Evolutionary conservation across 2,888 invertebrate species (phyloP).

Genomic region (Nomada flava): DNA sequence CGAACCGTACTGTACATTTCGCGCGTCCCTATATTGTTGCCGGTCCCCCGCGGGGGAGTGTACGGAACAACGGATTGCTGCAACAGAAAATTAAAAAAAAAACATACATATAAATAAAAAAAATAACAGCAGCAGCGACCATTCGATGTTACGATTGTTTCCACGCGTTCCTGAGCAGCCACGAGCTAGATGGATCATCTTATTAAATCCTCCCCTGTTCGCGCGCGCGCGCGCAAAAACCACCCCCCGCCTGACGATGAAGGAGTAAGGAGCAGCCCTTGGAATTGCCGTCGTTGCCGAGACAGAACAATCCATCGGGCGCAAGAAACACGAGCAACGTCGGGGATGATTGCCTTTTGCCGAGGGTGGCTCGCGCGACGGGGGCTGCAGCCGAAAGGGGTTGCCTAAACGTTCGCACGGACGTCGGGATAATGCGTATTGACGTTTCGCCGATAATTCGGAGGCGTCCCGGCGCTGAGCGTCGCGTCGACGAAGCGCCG

Average conservation of each 20-base stretch:
- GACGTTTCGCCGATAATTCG: constrained; percentile 82
- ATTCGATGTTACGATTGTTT: too few species aligned
- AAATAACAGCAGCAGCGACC: neutral
- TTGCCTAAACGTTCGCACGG: constrained; percentile 54
- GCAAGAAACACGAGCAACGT: neutral
- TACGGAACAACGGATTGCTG: neutral
- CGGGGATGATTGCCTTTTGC: constrained; percentile 22
- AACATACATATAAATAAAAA: neutral
- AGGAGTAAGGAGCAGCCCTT: too few species aligned
- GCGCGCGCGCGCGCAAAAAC: too few species aligned
- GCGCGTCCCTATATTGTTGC: constrained; percentile 16
- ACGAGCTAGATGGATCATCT: too few species aligned
- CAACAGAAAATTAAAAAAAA: neutral
- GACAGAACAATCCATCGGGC: neutral
- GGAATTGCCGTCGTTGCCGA: neutral
- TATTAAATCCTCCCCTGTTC: too few species aligned
- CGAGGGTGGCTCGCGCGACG: neutral
- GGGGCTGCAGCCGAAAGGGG: constrained; percentile 18
- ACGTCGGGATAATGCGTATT: constrained; percentile 70
- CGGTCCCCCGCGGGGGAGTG: neutral
- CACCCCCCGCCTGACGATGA: too few species aligned
- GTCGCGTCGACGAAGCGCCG: too few species aligned
- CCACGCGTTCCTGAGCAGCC: too few species aligned
- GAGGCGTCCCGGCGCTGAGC: constrained; percentile 65
- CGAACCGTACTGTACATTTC: constrained; percentile 12